phyloP scores from a whole-genome alignment of 1,140 invertebrate species.

The Drosophila nannoptera region DNA sequence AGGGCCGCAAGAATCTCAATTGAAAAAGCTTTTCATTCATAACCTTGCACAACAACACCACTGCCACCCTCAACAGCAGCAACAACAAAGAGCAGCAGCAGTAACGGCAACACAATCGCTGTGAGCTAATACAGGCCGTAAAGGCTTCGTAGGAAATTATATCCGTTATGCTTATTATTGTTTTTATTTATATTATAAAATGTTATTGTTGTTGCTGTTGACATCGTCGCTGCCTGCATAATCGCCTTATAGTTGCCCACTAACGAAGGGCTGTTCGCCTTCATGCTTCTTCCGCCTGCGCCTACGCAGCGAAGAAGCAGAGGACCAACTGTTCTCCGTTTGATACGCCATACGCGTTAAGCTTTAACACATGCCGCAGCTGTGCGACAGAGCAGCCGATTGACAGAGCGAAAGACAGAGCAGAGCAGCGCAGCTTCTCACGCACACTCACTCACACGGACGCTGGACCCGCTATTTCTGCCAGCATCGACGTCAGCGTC shows the following conservation, averaged over 20 bases:
- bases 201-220: not conserved
- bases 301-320: conserved; percentile 24
- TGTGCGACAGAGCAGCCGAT: not conserved
- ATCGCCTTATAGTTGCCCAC: conserved; percentile 45
- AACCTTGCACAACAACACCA: conserved; percentile 61
- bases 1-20: conserved; percentile 50
- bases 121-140: not conserved
- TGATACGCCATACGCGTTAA: conserved; percentile 21
- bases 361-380: conserved; percentile 52
- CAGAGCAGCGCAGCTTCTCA: not conserved
- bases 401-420: not conserved
- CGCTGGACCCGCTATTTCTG: not conserved
- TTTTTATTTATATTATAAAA: not conserved
- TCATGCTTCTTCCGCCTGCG: conserved; percentile 5
- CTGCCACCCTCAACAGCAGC: conserved; percentile 10
- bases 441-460: too few species aligned
- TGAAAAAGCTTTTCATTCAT: conserved; percentile 75
- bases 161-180: conserved; percentile 16
- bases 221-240: conserved; percentile 11
- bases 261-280: conserved; percentile 17
- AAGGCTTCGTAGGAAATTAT: conserved; percentile 9
- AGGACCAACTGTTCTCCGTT: conserved; percentile 23
- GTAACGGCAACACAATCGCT: conserved; percentile 12
- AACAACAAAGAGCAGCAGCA: conserved; percentile 2
- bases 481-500: conserved; percentile 3